Evolutionary conservation across 2,888 invertebrate genomes (phyloP), one percentile per base, ranked within the genome.

Genomic region (Agrotis ipsilon): DNA sequence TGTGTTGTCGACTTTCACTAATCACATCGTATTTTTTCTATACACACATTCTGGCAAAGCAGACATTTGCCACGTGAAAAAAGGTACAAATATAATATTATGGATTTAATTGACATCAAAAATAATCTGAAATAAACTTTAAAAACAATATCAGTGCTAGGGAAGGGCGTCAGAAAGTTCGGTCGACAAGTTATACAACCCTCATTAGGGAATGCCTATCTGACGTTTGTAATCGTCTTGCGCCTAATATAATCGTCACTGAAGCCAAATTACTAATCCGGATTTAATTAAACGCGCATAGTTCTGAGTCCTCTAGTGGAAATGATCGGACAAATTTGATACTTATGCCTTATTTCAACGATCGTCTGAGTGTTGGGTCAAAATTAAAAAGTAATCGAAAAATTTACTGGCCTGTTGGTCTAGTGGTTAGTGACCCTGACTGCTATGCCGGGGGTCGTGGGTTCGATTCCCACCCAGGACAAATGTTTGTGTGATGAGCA

Each of bases 281-380:
- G 81, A 82, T 86, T 86, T 89, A 89, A 89, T 89, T 88, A 87
- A 89, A 88, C 74, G 59, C 63, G 70, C 65, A 82, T 82, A 82
- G 66, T 72, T 78, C 67, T 62, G 66, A 60, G 58, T 51, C 52
- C 63, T 64, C 45, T 57, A 54, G 68, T 68, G 61, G 52, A 55
- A 82, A 75, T 71, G 65, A 70, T 66, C 43, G 63, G 45, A 71
- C 65, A 78, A 82, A 82, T 73, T 81, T 73, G 52, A 65, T 60
- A 43, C 58, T 65, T 68, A 73, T 73, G 51, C 61, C 24, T 57
- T 54, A 11, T n/a, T 18, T 24, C 9, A 11, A 54, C 54, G 27
- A 24, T 27, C 54, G 18, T 18, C 27, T n/a, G 27, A 13, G 5
- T 27, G 11, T 6, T 0, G n/a, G 27, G 1, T 32, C 3, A 27